Evolutionary conservation across 2,888 invertebrate species (phyloP).

Genomic region (Celastrina argiolus): DNA sequence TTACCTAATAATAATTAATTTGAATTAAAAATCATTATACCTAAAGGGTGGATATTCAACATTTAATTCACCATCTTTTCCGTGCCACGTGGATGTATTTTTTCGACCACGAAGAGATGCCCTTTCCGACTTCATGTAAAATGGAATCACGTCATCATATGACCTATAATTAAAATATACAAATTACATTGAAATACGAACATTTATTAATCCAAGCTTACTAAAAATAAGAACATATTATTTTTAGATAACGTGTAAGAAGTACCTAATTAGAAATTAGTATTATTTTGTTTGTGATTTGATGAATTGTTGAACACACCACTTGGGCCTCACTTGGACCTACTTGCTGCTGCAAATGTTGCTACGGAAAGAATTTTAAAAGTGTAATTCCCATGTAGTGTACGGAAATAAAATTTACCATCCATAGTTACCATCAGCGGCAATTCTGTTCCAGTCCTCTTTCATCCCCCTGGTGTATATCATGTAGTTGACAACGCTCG

Average conservation of each 20-base stretch:
- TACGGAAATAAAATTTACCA: conserved; percentile 72
- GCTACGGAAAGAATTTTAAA: too few relatives aligned
- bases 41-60: conserved; percentile 80
- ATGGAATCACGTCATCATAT: conserved; percentile 77
- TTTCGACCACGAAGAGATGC: conserved; percentile 64
- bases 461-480: conserved; percentile 82
- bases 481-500: conserved; percentile 77
- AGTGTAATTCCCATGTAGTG: too few relatives aligned
- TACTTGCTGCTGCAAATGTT: too few relatives aligned
- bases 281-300: too few relatives aligned
- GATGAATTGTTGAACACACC: too few relatives aligned
- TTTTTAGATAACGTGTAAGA: too few relatives aligned
- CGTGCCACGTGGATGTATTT: conserved; percentile 74
- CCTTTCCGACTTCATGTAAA: conserved; percentile 80
- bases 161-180: conserved; percentile 76
- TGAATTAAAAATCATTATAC: conserved; percentile 37
- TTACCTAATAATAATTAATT: background rate
- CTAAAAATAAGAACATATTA: too few relatives aligned
- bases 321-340: too few relatives aligned
- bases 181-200: too few relatives aligned
- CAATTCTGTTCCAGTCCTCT: conserved; percentile 82
- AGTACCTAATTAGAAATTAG: too few relatives aligned
- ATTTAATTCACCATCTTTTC: conserved; percentile 77
- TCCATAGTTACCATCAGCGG: conserved; percentile 80
- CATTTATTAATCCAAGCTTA: too few relatives aligned